phyloP scores from a whole-genome alignment of 1,140 invertebrate genomes.

The Leptinotarsa defecta region DNA sequence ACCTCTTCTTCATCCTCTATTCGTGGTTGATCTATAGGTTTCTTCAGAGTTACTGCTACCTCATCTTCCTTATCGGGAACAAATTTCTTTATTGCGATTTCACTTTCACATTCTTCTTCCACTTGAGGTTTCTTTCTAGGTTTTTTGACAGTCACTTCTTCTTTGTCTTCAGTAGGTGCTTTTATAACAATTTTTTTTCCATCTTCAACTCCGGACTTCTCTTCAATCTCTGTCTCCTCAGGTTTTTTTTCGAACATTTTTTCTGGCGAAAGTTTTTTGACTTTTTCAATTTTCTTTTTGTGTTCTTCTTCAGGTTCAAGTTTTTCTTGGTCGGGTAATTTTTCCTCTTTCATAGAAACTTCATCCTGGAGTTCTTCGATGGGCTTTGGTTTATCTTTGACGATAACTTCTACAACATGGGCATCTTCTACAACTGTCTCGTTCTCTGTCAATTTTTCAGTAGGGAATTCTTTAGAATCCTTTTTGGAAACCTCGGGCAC shows the following conservation, averaged over 20 bases:
- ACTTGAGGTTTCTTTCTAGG: slow-evolving; percentile 46
- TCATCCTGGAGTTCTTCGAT: slow-evolving; percentile 43
- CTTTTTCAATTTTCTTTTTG: neutral
- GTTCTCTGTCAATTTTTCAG: slow-evolving; percentile 12
- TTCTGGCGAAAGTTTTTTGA: neutral
- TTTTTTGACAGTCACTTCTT: slow-evolving; percentile 22
- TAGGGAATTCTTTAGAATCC: slow-evolving; percentile 25
- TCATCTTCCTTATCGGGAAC: slow-evolving; percentile 37
- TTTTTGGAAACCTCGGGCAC: slow-evolving; percentile 30
- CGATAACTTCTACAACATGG: slow-evolving; percentile 9
- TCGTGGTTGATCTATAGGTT: slow-evolving; percentile 34
- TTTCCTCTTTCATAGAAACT: slow-evolving; percentile 37
- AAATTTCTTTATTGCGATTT: slow-evolving; percentile 66
- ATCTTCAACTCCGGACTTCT: slow-evolving; percentile 63
- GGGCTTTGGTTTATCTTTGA: slow-evolving; percentile 12
- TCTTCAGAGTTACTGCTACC: slow-evolving; percentile 56
- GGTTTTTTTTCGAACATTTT: slow-evolving; percentile 44
- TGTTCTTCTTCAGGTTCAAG: neutral
- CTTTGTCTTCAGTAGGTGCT: slow-evolving; percentile 28
- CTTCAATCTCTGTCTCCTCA: slow-evolving; percentile 55
- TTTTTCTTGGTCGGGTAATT: neutral
- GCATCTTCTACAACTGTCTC: slow-evolving; percentile 29
- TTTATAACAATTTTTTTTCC: slow-evolving; percentile 51
- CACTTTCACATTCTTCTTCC: slow-evolving; percentile 69
- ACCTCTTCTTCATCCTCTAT: slow-evolving; percentile 34